These are phyloP conservation scores for Eleutherodactylus coqui DNA, from an alignment of 2,797 vertebrate species.

Conservation along the genomic window DNA sequence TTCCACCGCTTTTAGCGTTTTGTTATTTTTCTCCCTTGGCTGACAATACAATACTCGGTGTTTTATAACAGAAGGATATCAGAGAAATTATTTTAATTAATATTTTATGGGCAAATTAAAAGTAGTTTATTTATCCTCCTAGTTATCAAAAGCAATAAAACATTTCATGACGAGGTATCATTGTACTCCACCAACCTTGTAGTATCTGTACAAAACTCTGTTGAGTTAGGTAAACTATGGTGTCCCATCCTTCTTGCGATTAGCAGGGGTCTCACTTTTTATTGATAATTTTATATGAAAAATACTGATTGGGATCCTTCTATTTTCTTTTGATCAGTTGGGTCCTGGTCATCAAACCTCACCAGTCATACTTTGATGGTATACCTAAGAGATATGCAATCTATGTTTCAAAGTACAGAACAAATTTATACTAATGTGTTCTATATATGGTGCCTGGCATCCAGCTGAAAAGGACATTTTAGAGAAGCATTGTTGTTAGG, in stretches of 20 bases:
- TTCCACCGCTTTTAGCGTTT: slow-evolving; percentile 8
- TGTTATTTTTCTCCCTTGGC: slow-evolving; percentile 2
- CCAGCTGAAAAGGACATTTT: not conserved
- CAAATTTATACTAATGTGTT: not conserved
- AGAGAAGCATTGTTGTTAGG: no score
- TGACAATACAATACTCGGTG: not conserved
- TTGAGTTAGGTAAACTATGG: not conserved
- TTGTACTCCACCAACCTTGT: not conserved
- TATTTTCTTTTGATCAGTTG: no score
- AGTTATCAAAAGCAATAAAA: not conserved
- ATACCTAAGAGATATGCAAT: no score
- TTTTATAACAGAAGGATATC: not conserved
- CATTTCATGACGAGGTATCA: not conserved
- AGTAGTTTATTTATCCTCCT: not conserved
- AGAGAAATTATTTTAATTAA: not conserved
- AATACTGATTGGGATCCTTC: no score
- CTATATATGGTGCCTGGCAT: not conserved
- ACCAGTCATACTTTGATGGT: no score
- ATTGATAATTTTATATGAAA: no score
- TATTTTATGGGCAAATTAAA: slow-evolving; percentile 9
- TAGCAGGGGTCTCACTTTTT: no score
- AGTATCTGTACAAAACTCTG: not conserved
- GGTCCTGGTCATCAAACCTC: no score
- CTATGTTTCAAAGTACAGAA: not conserved
- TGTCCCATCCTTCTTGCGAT: not conserved